phyloP scores from a whole-genome alignment of 1,140 invertebrate species.

The Drosophila pruinosa region DNA sequence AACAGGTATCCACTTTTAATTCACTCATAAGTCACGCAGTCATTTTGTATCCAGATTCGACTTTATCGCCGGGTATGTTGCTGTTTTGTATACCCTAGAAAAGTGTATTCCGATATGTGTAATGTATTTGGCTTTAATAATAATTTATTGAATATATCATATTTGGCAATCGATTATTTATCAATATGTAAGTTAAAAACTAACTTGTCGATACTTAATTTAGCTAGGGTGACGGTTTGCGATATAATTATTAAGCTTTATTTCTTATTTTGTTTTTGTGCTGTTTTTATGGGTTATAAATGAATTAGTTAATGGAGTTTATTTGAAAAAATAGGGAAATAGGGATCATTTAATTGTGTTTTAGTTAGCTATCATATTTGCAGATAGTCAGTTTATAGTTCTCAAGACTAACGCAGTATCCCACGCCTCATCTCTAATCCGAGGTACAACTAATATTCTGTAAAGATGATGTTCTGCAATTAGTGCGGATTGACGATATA shows the following conservation, averaged over 20 bases:
- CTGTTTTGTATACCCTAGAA: neutral
- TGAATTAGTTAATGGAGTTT: too few species aligned
- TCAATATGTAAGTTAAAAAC: too few species aligned
- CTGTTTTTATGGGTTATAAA: too few species aligned
- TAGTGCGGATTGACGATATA: neutral
- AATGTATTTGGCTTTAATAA: neutral
- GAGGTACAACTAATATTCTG: neutral
- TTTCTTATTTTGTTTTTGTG: neutral
- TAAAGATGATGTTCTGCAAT: neutral
- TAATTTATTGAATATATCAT: too few species aligned
- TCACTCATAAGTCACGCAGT: slow-evolving; percentile 71
- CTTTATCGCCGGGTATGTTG: too few species aligned
- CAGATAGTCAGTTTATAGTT: too few species aligned
- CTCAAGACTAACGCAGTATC: neutral
- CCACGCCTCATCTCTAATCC: neutral
- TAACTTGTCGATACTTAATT: too few species aligned
- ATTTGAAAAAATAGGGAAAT: too few species aligned
- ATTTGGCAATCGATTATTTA: too few species aligned
- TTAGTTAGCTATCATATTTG: too few species aligned
- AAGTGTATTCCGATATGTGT: neutral
- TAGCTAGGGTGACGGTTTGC: too few species aligned
- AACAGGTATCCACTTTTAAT: slow-evolving; percentile 55
- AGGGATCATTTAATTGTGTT: too few species aligned
- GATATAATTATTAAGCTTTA: neutral
- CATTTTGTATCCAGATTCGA: slow-evolving; percentile 22